Evolutionary conservation across 2,888 invertebrate genomes (phyloP).

Genomic region (Leuctra nigra): DNA sequence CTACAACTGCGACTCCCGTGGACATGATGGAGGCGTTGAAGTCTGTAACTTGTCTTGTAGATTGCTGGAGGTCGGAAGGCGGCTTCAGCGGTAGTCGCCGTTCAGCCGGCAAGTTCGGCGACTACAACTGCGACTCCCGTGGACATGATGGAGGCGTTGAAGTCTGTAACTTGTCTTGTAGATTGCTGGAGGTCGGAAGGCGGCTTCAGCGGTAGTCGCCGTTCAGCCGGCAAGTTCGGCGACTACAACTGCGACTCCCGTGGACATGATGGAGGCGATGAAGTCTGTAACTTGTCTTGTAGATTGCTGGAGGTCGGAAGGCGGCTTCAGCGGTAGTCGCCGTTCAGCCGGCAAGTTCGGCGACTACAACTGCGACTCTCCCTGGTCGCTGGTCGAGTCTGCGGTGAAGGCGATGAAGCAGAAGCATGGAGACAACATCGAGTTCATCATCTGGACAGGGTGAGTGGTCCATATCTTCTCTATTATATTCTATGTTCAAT

Average conservation of each 20-base stretch:
- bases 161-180: constrained; percentile 35
- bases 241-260: constrained; percentile 84
- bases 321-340: constrained; percentile 37
- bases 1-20: constrained; percentile 83
- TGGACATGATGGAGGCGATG: no score
- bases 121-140: constrained; percentile 84
- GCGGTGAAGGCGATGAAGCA: constrained; percentile 82
- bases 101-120: constrained; percentile 65
- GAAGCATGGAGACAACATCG: constrained; percentile 77
- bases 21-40: no score
- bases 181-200: constrained; percentile 57
- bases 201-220: constrained; percentile 37
- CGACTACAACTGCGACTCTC: constrained; percentile 81
- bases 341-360: constrained; percentile 63
- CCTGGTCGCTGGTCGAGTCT: constrained; percentile 81
- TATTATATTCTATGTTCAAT: background rate
- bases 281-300: constrained; percentile 43
- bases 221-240: constrained; percentile 63
- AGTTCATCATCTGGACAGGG: constrained; percentile 94
- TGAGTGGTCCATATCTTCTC: constrained; percentile 43
- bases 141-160: no score
- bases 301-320: constrained; percentile 58
- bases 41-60: constrained; percentile 37
- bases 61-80: constrained; percentile 56
- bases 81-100: constrained; percentile 37